phyloP scores from a whole-genome alignment of 2,888 invertebrate genomes.

The Conchocele bisecta region DNA sequence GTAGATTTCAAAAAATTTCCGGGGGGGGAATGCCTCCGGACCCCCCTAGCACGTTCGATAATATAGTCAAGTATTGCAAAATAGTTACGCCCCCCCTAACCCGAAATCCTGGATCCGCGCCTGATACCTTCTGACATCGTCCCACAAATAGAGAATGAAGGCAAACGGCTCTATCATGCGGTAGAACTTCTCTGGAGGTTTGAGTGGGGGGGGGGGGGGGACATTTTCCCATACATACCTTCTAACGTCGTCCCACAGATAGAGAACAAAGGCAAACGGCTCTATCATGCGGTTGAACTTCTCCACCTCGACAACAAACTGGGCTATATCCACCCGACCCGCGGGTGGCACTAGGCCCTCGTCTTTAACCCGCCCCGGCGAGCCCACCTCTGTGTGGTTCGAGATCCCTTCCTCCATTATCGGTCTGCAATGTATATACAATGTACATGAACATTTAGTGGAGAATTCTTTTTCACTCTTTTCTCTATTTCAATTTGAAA shows the following conservation, averaged over 20 bases:
- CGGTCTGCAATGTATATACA: too few species aligned
- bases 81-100: too few species aligned
- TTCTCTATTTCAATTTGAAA: too few species aligned
- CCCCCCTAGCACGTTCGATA: too few species aligned
- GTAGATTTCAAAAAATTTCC: too few species aligned
- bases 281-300: constrained; percentile 73
- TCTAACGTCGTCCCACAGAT: constrained; percentile 73
- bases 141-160: constrained; percentile 70
- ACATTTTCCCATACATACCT: constrained; percentile 54
- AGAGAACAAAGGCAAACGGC: constrained; percentile 74
- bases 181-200: constrained; percentile 74
- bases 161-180: constrained; percentile 75
- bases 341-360: constrained; percentile 21
- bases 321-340: constrained; percentile 70
- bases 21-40: too few species aligned
- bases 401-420: constrained; percentile 59
- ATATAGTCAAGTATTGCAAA: too few species aligned
- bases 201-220: too few species aligned
- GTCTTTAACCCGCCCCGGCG: constrained; percentile 26
- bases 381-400: neutral
- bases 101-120: too few species aligned
- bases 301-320: constrained; percentile 75
- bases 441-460: too few species aligned
- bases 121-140: constrained; percentile 76
- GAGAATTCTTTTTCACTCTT: too few species aligned